Conservation (phyloP, 2,113 vertebrate species). For the Callopanchax toddi region DNA sequence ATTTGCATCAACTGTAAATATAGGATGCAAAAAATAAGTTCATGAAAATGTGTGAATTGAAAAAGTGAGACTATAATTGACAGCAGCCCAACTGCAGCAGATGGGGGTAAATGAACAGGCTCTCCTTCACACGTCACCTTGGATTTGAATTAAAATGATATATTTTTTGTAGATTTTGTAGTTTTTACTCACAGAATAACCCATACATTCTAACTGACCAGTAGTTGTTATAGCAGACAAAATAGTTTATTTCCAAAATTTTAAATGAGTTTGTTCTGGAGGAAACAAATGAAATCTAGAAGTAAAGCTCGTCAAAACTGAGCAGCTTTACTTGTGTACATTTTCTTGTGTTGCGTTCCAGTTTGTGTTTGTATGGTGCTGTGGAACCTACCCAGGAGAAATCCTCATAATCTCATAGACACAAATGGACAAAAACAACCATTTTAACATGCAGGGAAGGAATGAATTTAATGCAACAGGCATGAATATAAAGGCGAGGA, state of each 20-base stretch:
- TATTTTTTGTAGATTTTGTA: too few relatives aligned
- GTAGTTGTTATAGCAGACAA: too few relatives aligned
- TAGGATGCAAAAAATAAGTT: background rate
- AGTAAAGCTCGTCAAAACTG: background rate
- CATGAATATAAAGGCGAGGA: background rate
- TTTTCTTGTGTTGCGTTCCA: too few relatives aligned
- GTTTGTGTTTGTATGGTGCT: background rate
- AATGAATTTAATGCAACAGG: constrained; percentile 3
- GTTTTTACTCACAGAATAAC: background rate
- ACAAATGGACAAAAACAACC: constrained; percentile 1
- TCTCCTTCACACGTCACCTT: too few relatives aligned
- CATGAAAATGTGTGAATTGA: too few relatives aligned
- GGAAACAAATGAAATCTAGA: too few relatives aligned
- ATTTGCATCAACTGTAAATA: background rate
- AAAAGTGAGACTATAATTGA: too few relatives aligned
- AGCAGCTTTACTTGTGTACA: background rate
- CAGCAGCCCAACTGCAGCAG: background rate
- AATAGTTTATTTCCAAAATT: background rate
- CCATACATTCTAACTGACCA: too few relatives aligned
- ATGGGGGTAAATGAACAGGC: background rate
- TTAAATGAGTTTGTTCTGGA: background rate
- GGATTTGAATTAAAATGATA: too few relatives aligned
- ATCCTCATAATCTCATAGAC: background rate
- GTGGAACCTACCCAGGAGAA: background rate
- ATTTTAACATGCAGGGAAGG: constrained; percentile 7